Percentiles rank a stretch among this genome's conserved stretches.
phyloP scores from a whole-genome alignment of 2,888 invertebrate genomes.

The Xestobium rufovillosum region DNA sequence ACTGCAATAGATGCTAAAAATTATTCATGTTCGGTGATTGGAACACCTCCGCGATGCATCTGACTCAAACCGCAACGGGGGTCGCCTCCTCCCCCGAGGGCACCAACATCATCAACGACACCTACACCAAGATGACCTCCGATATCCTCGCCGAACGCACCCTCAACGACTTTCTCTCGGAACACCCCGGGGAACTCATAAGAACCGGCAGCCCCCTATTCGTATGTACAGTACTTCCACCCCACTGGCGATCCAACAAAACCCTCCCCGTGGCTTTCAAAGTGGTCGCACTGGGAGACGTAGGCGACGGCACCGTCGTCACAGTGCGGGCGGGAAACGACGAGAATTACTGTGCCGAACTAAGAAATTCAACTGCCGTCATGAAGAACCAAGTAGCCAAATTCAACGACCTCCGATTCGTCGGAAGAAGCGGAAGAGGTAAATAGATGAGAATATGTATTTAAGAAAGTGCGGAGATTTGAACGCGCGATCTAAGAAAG shows the following conservation, averaged over 20 bases:
- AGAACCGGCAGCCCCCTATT: conserved; percentile 94
- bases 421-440: conserved; percentile 96
- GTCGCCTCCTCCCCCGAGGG: conserved; percentile 64
- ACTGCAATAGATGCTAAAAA: not conserved
- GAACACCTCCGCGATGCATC: conserved; percentile 39
- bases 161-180: conserved; percentile 74
- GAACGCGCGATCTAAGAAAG: conserved; percentile 26
- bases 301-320: conserved; percentile 90
- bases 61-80: conserved; percentile 47
- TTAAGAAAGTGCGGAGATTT: conserved; percentile 20
- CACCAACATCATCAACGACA: conserved; percentile 64
- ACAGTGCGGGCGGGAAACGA: conserved; percentile 94
- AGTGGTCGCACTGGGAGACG: conserved; percentile 86
- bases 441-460: conserved; percentile 38
- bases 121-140: conserved; percentile 71
- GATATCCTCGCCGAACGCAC: conserved; percentile 78
- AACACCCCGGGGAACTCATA: conserved; percentile 87
- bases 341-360: conserved; percentile 91
- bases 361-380: conserved; percentile 86
- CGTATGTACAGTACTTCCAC: conserved; percentile 85
- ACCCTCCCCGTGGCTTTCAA: conserved; percentile 93
- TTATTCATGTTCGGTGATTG: conserved; percentile 36
- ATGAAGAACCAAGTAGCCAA: conserved; percentile 97
- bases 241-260: conserved; percentile 96
- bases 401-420: conserved; percentile 95